Evolutionary conservation across 1,140 invertebrate species (phyloP).

Genomic region (Drosophila ficusphila): DNA sequence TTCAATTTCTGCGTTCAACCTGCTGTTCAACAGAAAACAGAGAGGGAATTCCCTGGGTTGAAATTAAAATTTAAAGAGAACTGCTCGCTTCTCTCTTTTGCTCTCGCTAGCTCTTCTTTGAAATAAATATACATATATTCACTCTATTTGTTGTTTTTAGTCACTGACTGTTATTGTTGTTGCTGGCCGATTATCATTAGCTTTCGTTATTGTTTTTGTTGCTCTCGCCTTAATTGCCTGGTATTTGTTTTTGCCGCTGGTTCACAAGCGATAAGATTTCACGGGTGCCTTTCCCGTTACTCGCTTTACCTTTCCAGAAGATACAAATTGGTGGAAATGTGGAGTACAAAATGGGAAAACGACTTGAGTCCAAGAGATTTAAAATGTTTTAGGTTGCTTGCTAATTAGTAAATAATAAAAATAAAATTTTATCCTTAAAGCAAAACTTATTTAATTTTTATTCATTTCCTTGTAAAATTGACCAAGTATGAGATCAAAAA

Average conservation of each 20-base stretch:
- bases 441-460: no score
- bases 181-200: conserved; percentile 61
- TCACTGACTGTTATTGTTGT: conserved; percentile 26
- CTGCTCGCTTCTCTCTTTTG: conserved; percentile 3
- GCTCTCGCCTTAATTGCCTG: conserved; percentile 36
- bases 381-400: no score
- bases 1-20: conserved; percentile 38
- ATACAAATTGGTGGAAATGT: background rate
- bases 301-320: conserved; percentile 4
- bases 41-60: conserved; percentile 45
- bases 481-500: no score
- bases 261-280: conserved; percentile 46
- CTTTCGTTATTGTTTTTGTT: conserved; percentile 21
- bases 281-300: conserved; percentile 48
- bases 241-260: conserved; percentile 14
- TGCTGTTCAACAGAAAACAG: conserved; percentile 18
- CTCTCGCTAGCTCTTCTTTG: background rate
- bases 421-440: no score
- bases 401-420: no score
- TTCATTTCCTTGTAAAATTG: no score
- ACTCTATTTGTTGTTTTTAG: conserved; percentile 56
- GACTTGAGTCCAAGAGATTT: conserved; percentile 40
- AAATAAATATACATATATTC: conserved; percentile 39
- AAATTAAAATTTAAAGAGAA: conserved; percentile 9
- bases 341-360: background rate